Evolutionary conservation across 1,140 invertebrate species (phyloP), one percentile per base, ranked within the genome.

Genomic region (Heliothis subflexa): DNA sequence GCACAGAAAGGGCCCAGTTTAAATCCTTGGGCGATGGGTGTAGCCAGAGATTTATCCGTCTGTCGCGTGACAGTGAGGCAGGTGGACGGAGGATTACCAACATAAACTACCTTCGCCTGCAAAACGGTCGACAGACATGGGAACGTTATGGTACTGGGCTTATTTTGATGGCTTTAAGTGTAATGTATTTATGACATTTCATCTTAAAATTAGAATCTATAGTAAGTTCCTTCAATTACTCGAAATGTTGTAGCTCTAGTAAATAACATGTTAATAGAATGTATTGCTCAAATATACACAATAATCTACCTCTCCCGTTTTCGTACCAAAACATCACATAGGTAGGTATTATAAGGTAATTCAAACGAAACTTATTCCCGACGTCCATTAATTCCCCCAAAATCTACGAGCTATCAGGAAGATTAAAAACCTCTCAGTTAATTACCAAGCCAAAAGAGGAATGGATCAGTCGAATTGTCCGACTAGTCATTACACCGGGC

Each of bases 401-500:
- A 68, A 50, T 40, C 18, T 4, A 28, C 62, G 11, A 25, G 3
- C 12, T 28, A 28, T 45, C 40, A 70, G 14, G 13, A 70, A n/a
- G 66, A 70, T 70, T 52, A 70, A 70, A 40, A 70, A 68, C 47
- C 45, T 70, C 18, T 70, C 47, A 50, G 66, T 50, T 52, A 80
- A 80, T 80, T 72, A 77, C 21, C 47, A 33, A 28, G 45, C 54
- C 21, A 52, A 50, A 78, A 75, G 52, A 62, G 76, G 40, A 70
- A 21, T 72, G 54, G 59, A 73, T 61, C 79, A 77, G 55, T 74
- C 73, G 54, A 62, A 47, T 47, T 18, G 62, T 66, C 50, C 70
- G 70, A 74, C 76, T 78, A 78, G 71, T 78, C 75, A 81, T 81
- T 78, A 78, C 80, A 18, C n/a, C 49, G n/a, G 74, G 74, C 79